Percentiles rank a stretch among this genome's conserved stretches.
These are phyloP conservation scores for Ahaetulla prasina DNA, from an alignment of 2,113 vertebrate genomes.

Conservation along the genomic window DNA sequence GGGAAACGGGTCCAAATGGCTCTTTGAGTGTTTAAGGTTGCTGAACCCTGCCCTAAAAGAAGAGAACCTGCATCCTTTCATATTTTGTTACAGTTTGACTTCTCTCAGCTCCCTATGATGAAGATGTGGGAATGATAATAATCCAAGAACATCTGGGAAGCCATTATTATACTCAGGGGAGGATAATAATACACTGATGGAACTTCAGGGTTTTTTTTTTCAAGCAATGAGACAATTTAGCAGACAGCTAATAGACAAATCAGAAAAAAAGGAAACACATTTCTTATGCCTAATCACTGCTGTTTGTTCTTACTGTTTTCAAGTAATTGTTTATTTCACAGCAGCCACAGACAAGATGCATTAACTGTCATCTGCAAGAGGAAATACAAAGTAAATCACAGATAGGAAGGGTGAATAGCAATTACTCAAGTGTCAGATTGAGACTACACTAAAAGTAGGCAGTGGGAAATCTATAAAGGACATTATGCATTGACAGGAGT, in stretches of 20 bases:
- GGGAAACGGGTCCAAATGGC: too few relatives aligned
- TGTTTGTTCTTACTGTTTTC: constrained; percentile 31
- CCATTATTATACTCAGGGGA: background rate
- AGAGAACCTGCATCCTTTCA: background rate
- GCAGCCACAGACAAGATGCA: constrained; percentile 35
- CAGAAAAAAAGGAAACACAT: constrained; percentile 3
- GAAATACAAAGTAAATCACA: constrained; percentile 47
- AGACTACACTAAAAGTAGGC: constrained; percentile 11
- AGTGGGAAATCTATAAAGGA: constrained; percentile 28
- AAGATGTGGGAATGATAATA: background rate
- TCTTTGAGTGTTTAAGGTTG: too few relatives aligned
- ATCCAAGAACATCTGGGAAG: background rate
- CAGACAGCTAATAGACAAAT: background rate
- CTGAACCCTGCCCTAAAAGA: too few relatives aligned
- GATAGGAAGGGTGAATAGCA: constrained; percentile 51
- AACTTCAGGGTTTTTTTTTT: background rate
- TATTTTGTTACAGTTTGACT: background rate
- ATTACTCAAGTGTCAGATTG: constrained; percentile 49
- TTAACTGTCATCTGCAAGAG: constrained; percentile 43
- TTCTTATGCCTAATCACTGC: background rate
- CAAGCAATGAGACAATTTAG: background rate
- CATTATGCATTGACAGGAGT: constrained; percentile 37
- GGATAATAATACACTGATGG: background rate
- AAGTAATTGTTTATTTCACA: constrained; percentile 13
- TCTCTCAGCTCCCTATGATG: background rate